Conservation (phyloP, 2,797 vertebrate species). For the Sarcophilus harrisii region DNA sequence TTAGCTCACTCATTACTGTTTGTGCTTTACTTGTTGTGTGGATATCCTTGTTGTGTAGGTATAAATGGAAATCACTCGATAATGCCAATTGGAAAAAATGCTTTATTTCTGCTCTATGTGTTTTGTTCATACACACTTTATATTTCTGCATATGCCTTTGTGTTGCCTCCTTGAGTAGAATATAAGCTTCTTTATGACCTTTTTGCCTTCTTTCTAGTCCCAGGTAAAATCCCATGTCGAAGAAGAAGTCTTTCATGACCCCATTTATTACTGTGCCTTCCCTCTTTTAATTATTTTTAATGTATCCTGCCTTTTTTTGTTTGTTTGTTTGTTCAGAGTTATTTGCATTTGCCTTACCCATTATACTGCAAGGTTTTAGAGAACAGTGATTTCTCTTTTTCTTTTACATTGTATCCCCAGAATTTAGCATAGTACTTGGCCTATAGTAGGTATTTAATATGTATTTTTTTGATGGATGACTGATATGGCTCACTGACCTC, state of each 20-base stretch:
- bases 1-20: neutral
- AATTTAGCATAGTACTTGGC: neutral
- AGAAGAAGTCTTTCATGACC: neutral
- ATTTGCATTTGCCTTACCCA: neutral
- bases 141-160: neutral
- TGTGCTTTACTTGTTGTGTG: neutral
- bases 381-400: neutral
- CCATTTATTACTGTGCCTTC: neutral
- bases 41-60: neutral
- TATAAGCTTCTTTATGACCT: neutral
- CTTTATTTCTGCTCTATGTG: neutral
- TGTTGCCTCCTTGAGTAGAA: neutral
- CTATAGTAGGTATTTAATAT: neutral
- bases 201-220: neutral
- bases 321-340: neutral
- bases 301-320: neutral
- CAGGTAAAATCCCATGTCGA: neutral
- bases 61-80: neutral
- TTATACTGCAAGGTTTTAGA: neutral
- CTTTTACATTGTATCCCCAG: neutral
- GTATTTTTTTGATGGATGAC: neutral
- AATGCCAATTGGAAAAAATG: neutral
- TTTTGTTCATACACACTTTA: neutral
- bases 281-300: neutral
- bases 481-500: neutral